Evolutionary conservation across 2,888 invertebrate genomes (phyloP).

Genomic region (Ophonus ardosiacus): DNA sequence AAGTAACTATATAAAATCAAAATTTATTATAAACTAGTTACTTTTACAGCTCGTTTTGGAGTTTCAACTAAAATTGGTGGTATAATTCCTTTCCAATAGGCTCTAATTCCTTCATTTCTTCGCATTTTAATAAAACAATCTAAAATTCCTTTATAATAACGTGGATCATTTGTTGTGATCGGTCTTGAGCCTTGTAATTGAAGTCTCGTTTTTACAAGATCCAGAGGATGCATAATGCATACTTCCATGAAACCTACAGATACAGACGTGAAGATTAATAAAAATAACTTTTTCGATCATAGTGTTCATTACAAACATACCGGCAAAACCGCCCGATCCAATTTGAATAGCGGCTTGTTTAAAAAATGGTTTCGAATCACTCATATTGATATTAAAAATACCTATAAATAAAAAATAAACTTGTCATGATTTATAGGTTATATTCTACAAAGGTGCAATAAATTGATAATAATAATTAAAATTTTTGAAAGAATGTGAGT

Average conservation of each 20-base stretch:
- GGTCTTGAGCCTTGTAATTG: conserved; percentile 82
- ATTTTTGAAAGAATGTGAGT: neutral
- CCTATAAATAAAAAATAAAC: conserved; percentile 39
- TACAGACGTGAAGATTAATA: conserved; percentile 67
- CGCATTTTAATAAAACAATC: conserved; percentile 96
- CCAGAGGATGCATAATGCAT: conserved; percentile 97
- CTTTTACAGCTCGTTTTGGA: conserved; percentile 94
- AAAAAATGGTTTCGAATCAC: conserved; percentile 72
- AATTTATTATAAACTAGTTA: conserved; percentile 69
- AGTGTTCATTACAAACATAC: conserved; percentile 72
- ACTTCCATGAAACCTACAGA: conserved; percentile 90
- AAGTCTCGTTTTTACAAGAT: conserved; percentile 93
- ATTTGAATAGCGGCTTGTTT: conserved; percentile 89
- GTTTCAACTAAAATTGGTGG: conserved; percentile 97
- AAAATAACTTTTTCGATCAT: neutral
- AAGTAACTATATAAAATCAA: conserved; percentile 5
- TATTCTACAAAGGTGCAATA: neutral
- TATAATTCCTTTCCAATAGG: conserved; percentile 95
- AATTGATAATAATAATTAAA: neutral
- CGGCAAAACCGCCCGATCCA: conserved; percentile 93
- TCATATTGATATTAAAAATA: conserved; percentile 56
- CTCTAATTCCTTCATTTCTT: conserved; percentile 87
- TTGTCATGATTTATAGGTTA: conserved; percentile 5
- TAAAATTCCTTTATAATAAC: conserved; percentile 85
- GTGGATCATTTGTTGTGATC: conserved; percentile 74